Evolutionary conservation across 1,140 invertebrate genomes (phyloP), one percentile per base, ranked within the genome.

Genomic region (Neocloeon triangulifer): DNA sequence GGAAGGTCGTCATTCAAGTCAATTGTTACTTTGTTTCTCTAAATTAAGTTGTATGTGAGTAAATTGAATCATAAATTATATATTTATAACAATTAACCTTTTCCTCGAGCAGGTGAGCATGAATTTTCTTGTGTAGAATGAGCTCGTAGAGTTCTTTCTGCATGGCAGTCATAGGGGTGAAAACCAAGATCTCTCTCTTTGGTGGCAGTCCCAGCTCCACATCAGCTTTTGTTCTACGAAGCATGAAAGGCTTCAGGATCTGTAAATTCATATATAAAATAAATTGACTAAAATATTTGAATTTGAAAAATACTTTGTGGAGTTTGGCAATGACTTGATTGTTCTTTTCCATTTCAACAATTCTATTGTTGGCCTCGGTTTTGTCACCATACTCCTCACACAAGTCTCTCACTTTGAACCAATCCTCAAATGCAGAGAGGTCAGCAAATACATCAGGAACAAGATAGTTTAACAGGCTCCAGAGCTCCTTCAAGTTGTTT

Each of bases 401-500:
- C 10, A 67, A 39, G 20, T 57, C 50, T 30, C 52, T 49, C 2
- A 60, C 53, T 44, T 69, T 55, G 49, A 73, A 71, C 69, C 72
- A 68, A 0, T 61, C 55, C 37, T 71, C 58, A 50, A 78, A 77
- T 17, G 63, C 59, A 32, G 59, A 55, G 7, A 73, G 47, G 41
- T 71, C 59, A 45, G 66, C 53, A 51, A 80, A 80, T 18, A 78
- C 61, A 33, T 75, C 65, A 5, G 74, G 73, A 16, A 77, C 40
- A 2, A 79, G 43, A 38, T 77, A 77, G 49, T 77, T 69, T 6
- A 81, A 51, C 2, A 81, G 45, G 0, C 73, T 63, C 73, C 73
- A 80, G 2, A 81, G 43, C 48, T 80, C 76, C 8, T 52, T 41
- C 19, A 80, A 47, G 50, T 75, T 69, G 46, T 81, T 81, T 50